These are phyloP conservation scores for Gymnocheta viridis DNA, from an alignment of 2,888 invertebrate species.

Conservation along the genomic window DNA sequence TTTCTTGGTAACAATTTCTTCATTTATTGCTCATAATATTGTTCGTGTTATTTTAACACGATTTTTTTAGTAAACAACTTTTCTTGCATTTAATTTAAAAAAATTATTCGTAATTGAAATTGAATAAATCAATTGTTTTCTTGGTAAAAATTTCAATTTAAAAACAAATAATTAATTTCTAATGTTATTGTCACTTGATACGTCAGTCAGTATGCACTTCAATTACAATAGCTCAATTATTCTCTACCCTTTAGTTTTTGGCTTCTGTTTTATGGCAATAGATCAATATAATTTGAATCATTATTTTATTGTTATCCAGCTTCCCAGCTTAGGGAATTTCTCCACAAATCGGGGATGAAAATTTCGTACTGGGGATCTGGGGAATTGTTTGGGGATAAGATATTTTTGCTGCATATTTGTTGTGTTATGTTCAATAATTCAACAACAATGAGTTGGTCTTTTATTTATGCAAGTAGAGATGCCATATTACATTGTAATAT, in stretches of 20 bases:
- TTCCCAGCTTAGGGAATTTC: too few species aligned
- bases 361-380: too few species aligned
- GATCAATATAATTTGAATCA: background rate
- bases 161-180: constrained; percentile 15
- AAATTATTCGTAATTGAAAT: constrained; percentile 21
- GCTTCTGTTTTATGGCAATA: background rate
- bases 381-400: too few species aligned
- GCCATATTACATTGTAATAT: too few species aligned
- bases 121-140: constrained; percentile 29
- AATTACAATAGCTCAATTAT: background rate
- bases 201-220: background rate
- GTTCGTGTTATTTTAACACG: constrained; percentile 2
- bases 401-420: too few species aligned
- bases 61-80: background rate
- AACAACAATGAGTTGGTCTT: too few species aligned
- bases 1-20: background rate
- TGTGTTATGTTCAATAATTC: too few species aligned
- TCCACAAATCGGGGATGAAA: too few species aligned
- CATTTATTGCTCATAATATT: background rate
- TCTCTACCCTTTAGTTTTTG: background rate
- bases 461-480: too few species aligned
- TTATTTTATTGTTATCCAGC: background rate
- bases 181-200: constrained; percentile 6
- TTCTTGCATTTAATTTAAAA: constrained; percentile 18
- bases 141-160: background rate